Conservation (phyloP, 2,113 vertebrate genomes). For the Lutjanus erythropterus region DNA sequence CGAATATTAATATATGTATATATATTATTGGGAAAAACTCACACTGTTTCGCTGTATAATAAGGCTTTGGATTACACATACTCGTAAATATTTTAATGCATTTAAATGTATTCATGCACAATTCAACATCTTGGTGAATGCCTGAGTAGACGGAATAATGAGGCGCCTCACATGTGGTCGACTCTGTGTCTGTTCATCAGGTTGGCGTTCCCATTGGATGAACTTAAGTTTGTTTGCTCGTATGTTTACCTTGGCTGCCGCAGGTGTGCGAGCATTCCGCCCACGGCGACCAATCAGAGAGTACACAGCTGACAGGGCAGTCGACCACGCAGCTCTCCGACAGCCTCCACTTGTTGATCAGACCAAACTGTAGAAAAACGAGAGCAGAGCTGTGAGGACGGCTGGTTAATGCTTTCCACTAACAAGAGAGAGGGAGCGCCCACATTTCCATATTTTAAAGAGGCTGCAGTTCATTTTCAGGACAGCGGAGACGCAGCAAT, state of each 20-base stretch:
- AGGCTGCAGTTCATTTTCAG: constrained; percentile 32
- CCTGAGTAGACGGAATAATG: constrained; percentile 60
- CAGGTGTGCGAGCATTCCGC: constrained; percentile 92
- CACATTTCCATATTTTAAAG: constrained; percentile 35
- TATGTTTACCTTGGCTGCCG: constrained; percentile 88
- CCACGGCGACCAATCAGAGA: constrained; percentile 95
- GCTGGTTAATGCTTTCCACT: constrained; percentile 35
- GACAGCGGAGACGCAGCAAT: constrained; percentile 1
- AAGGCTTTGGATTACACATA: constrained; percentile 48
- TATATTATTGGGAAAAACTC: constrained; percentile 20
- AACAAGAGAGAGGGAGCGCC: constrained; percentile 6
- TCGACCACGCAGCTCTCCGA: constrained; percentile 87
- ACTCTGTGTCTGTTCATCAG: constrained; percentile 22
- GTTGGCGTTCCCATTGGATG: constrained; percentile 11
- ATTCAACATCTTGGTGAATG: constrained; percentile 48
- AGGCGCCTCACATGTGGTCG: constrained; percentile 34
- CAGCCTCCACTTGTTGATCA: constrained; percentile 84
- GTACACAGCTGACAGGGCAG: constrained; percentile 91
- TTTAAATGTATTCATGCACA: constrained; percentile 77
- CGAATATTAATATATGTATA: constrained; percentile 38
- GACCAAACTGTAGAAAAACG: constrained; percentile 79
- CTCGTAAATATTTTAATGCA: constrained; percentile 71
- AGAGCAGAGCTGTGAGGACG: constrained; percentile 37
- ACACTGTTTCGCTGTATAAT: constrained; percentile 47
- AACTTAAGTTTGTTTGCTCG: constrained; percentile 1